phyloP scores from a whole-genome alignment of 2,888 invertebrate genomes.

The Caenorhabditis sulstoni region DNA sequence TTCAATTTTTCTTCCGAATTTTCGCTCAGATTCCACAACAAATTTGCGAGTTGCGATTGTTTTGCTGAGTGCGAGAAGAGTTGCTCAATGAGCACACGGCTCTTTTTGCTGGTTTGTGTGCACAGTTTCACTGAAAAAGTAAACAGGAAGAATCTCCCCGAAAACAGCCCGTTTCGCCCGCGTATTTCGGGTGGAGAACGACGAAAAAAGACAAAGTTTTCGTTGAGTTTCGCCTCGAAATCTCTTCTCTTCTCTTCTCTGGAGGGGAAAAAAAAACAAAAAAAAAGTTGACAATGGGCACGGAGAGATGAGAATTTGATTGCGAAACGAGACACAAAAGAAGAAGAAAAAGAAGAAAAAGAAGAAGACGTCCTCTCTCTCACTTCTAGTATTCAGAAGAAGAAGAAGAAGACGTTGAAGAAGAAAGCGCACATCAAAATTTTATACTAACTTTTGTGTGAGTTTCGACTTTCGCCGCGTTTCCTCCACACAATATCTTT shows the following conservation, averaged over 20 bases:
- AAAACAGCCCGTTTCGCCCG: neutral
- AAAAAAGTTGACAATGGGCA: constrained; percentile 54
- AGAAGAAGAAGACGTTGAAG: constrained; percentile 14
- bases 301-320: constrained; percentile 56
- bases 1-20: no score
- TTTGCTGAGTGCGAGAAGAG: no score
- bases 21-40: no score
- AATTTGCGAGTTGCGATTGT: no score
- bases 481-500: neutral
- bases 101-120: constrained; percentile 22
- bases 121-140: constrained; percentile 38
- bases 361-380: constrained; percentile 1
- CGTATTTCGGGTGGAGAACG: constrained; percentile 5
- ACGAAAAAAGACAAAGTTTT: constrained; percentile 5
- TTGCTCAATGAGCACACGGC: constrained; percentile 33
- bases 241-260: neutral
- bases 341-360: neutral
- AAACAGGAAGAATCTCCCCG: constrained; percentile 3
- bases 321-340: constrained; percentile 45
- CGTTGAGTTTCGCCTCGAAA: no score
- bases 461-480: constrained; percentile 30
- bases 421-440: constrained; percentile 40
- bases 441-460: constrained; percentile 40
- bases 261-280: constrained; percentile 14
- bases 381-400: constrained; percentile 21